phyloP scores from a whole-genome alignment of 2,797 vertebrate genomes.

The Siniperca undulata region DNA sequence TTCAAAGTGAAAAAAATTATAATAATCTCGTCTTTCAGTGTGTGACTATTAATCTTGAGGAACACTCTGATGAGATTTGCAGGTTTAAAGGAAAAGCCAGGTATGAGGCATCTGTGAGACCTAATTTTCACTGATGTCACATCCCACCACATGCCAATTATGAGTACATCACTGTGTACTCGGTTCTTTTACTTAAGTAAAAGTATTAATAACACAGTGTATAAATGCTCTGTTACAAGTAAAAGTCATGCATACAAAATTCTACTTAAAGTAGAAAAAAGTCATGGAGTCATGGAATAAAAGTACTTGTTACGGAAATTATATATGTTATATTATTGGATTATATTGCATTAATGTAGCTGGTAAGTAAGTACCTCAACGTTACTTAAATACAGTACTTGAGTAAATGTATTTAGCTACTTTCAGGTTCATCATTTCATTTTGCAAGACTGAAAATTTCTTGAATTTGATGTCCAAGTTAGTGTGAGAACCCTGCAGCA shows the following conservation, averaged over 20 bases:
- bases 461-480: too few species aligned
- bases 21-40: background rate
- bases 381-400: too few species aligned
- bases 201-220: too few species aligned
- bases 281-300: background rate
- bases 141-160: background rate
- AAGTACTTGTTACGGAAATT: background rate
- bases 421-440: background rate
- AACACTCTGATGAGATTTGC: constrained; percentile 27
- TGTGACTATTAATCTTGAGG: background rate
- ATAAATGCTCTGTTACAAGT: too few species aligned
- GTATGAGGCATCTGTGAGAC: background rate
- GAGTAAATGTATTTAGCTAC: too few species aligned
- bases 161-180: background rate
- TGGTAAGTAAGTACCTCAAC: too few species aligned
- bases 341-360: background rate
- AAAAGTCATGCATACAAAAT: background rate
- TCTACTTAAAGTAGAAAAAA: background rate
- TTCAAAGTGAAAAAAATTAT: background rate
- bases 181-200: background rate
- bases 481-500: too few species aligned
- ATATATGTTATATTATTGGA: background rate
- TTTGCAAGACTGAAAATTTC: background rate
- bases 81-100: constrained; percentile 1
- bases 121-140: background rate